phyloP scores from a whole-genome alignment of 1,140 invertebrate species.

The Diploscapter pachys region DNA sequence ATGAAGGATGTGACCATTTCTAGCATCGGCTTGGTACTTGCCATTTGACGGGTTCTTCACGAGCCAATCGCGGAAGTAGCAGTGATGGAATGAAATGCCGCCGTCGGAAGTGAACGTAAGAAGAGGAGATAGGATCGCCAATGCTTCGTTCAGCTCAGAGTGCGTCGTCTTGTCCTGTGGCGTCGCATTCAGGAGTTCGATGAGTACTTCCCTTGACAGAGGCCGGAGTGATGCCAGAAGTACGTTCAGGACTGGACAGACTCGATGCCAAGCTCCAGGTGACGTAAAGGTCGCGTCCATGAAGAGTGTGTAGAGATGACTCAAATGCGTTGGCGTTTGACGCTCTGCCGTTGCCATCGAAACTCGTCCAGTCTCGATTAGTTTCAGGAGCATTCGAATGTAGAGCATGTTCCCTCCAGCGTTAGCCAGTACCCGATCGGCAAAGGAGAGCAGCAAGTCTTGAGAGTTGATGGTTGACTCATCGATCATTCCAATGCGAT shows the following conservation, averaged over 20 bases:
- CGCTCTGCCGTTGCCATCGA: conserved; percentile 85
- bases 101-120: conserved; percentile 34
- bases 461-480: background rate
- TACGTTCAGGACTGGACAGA: conserved; percentile 73
- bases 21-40: conserved; percentile 60
- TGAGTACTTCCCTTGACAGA: conserved; percentile 82
- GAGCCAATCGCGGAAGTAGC: conserved; percentile 78
- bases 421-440: conserved; percentile 65
- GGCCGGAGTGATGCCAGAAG: conserved; percentile 85
- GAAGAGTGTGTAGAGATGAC: conserved; percentile 85
- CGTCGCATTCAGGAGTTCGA: conserved; percentile 84
- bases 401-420: conserved; percentile 86
- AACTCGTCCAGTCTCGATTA: conserved; percentile 79
- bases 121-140: conserved; percentile 20
- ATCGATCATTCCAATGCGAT: conserved; percentile 59
- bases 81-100: conserved; percentile 37
- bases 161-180: conserved; percentile 68
- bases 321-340: conserved; percentile 81
- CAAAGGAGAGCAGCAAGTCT: background rate
- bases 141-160: conserved; percentile 16
- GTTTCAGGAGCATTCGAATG: conserved; percentile 59
- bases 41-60: conserved; percentile 70
- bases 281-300: conserved; percentile 86
- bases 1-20: conserved; percentile 83
- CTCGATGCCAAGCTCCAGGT: conserved; percentile 33